A percentile compares a stretch with the other conserved stretches of the same genome.
phyloP scores from a whole-genome alignment of 2,888 invertebrate species.

The Electrophaes corylata region DNA sequence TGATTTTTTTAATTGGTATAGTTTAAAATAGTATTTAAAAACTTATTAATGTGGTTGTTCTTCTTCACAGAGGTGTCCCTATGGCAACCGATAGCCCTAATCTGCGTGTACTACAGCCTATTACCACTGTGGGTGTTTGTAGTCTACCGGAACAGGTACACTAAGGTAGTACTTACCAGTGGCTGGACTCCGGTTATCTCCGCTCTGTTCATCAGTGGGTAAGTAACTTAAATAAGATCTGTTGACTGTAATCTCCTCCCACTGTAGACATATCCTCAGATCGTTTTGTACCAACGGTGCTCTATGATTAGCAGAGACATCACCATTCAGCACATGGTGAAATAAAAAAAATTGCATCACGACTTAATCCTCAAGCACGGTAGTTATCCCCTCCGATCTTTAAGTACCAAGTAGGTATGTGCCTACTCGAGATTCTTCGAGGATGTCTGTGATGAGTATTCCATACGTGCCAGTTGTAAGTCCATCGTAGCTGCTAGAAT shows the following conservation, averaged over 20 bases:
- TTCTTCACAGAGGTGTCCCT: slow-evolving; percentile 82
- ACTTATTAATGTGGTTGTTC: neutral
- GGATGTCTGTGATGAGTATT: too few species aligned
- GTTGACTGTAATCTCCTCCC: neutral
- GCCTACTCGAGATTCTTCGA: too few species aligned
- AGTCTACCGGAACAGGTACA: slow-evolving; percentile 93
- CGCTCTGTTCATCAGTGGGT: slow-evolving; percentile 98
- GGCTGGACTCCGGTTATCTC: slow-evolving; percentile 98
- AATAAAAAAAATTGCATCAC: too few species aligned
- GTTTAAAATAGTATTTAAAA: neutral
- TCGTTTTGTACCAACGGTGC: too few species aligned
- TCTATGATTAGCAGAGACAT: too few species aligned
- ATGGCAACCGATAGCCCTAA: slow-evolving; percentile 91
- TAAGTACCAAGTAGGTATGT: too few species aligned
- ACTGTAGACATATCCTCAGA: neutral
- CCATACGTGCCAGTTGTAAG: too few species aligned
- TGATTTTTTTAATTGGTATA: too few species aligned
- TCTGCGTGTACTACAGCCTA: slow-evolving; percentile 88
- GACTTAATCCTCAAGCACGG: too few species aligned
- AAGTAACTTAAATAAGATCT: slow-evolving; percentile 58
- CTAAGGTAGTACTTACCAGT: slow-evolving; percentile 92
- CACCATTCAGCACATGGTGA: too few species aligned
- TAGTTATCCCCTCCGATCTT: too few species aligned
- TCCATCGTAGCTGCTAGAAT: too few species aligned
- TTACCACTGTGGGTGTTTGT: slow-evolving; percentile 94